phyloP scores from a whole-genome alignment of 2,888 invertebrate genomes.

The Pseudoips prasinana region DNA sequence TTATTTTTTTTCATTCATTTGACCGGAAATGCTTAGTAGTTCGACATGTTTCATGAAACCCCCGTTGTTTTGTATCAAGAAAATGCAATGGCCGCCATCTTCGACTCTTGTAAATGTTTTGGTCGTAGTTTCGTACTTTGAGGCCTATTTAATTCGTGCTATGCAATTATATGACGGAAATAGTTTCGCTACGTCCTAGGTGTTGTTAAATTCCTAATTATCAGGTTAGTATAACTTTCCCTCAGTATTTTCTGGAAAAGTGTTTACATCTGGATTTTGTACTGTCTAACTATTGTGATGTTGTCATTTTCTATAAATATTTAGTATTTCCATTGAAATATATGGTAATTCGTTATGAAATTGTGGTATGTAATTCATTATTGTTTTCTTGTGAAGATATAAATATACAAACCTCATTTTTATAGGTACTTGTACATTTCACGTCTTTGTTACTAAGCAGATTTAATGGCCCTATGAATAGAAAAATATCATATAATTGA shows the following conservation, averaged over 20 bases:
- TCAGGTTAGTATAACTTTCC: slow-evolving; percentile 65
- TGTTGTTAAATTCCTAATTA: slow-evolving; percentile 55
- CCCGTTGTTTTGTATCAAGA: slow-evolving; percentile 88
- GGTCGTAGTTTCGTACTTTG: slow-evolving; percentile 80
- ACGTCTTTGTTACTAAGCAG: slow-evolving; percentile 69
- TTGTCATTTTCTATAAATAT: slow-evolving; percentile 71
- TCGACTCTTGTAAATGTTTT: slow-evolving; percentile 92
- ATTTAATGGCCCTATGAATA: slow-evolving; percentile 31
- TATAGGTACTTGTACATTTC: slow-evolving; percentile 61
- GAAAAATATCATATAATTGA: slow-evolving; percentile 28
- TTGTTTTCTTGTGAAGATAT: slow-evolving; percentile 40
- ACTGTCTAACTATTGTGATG: slow-evolving; percentile 82
- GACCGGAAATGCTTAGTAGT: slow-evolving; percentile 66
- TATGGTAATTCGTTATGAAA: slow-evolving; percentile 21
- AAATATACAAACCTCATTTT: slow-evolving; percentile 73
- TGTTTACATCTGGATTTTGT: slow-evolving; percentile 90
- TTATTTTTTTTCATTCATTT: slow-evolving; percentile 12
- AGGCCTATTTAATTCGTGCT: slow-evolving; percentile 69
- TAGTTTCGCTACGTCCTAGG: slow-evolving; percentile 66
- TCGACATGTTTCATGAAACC: slow-evolving; percentile 76
- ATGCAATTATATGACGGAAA: slow-evolving; percentile 72
- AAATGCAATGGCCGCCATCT: slow-evolving; percentile 93
- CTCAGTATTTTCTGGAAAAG: slow-evolving; percentile 74
- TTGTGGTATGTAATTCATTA: slow-evolving; percentile 40
- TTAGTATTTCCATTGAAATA: slow-evolving; percentile 34